Evolutionary conservation across 30 jellyfish, hydroid and myxozoan species (phyloP).

Genomic region (Pelagia noctiluca): DNA sequence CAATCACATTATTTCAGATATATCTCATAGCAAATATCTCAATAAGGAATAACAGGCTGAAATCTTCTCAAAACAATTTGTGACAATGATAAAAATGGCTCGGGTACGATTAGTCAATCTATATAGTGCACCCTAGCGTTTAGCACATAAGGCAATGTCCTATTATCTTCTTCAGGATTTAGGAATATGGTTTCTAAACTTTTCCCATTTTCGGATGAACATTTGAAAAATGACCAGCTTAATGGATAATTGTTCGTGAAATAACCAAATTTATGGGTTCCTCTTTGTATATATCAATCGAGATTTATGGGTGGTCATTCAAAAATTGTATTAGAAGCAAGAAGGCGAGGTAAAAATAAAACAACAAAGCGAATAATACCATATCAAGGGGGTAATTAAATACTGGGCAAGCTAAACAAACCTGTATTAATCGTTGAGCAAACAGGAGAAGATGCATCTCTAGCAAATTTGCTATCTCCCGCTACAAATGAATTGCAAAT

Average conservation of each 20-base stretch:
- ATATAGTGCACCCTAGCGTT: too few relatives aligned
- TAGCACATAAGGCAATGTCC: too few relatives aligned
- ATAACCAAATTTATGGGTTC: too few relatives aligned
- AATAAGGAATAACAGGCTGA: not conserved
- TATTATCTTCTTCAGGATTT: too few relatives aligned
- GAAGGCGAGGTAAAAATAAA: not conserved
- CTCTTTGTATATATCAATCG: too few relatives aligned
- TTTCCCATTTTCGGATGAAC: too few relatives aligned
- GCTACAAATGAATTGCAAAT: slow-evolving; percentile 26
- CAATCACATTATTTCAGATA: not conserved
- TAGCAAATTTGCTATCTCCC: slow-evolving; percentile 68
- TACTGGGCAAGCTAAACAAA: not conserved
- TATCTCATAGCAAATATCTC: not conserved
- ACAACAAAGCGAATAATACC: not conserved
- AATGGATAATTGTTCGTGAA: too few relatives aligned
- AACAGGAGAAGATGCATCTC: slow-evolving; percentile 80
- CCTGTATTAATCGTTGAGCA: slow-evolving; percentile 75
- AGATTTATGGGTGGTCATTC: too few relatives aligned
- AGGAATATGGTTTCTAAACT: too few relatives aligned
- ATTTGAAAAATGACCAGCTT: too few relatives aligned
- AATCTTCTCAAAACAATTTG: not conserved
- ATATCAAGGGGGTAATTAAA: not conserved
- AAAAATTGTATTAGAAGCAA: too few relatives aligned
- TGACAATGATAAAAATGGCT: not conserved
- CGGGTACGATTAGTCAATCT: too few relatives aligned